Evolutionary conservation across 2,888 invertebrate genomes (phyloP).

Genomic region (Boloria selene): DNA sequence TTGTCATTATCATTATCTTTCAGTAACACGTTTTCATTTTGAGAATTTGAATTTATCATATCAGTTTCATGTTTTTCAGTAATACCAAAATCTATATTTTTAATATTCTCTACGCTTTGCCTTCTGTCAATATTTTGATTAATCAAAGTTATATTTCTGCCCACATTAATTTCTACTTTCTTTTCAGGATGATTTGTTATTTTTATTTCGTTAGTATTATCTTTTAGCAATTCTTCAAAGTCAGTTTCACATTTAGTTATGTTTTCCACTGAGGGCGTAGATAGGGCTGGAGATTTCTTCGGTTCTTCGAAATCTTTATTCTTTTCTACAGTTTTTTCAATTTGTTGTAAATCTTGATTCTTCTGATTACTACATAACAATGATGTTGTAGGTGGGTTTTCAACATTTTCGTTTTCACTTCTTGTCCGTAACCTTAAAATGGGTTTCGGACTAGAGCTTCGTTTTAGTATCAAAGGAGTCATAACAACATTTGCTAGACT

Average conservation of each 20-base stretch:
- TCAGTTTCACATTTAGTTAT: slow-evolving; percentile 72
- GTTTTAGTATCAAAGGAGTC: slow-evolving; percentile 68
- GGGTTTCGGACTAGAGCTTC: slow-evolving; percentile 49
- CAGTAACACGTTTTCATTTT: slow-evolving; percentile 13
- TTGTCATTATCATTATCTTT: slow-evolving; percentile 25
- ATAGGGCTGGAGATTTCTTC: slow-evolving; percentile 16
- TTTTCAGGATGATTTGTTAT: slow-evolving; percentile 69
- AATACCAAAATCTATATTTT: slow-evolving; percentile 25
- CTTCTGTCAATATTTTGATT: slow-evolving; percentile 46
- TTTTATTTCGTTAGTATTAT: slow-evolving; percentile 78
- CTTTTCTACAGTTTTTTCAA: slow-evolving; percentile 33
- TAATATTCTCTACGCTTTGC: slow-evolving; percentile 20
- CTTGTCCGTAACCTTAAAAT: slow-evolving; percentile 57
- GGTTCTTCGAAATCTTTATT: slow-evolving; percentile 47
- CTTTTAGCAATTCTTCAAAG: slow-evolving; percentile 77
- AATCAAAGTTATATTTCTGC: slow-evolving; percentile 62
- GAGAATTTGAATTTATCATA: slow-evolving; percentile 5
- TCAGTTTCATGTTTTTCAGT: slow-evolving; percentile 33
- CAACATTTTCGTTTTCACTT: slow-evolving; percentile 52
- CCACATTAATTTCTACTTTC: slow-evolving; percentile 70
- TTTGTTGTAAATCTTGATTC: slow-evolving; percentile 27
- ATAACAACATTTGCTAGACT: slow-evolving; percentile 63
- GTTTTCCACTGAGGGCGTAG: slow-evolving; percentile 44
- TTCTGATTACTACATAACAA: slow-evolving; percentile 26
- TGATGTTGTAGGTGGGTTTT: slow-evolving; percentile 33